A percentile compares a stretch with the other conserved stretches of the same genome.
Evolutionary conservation across 2,113 vertebrate species (phyloP).

Genomic region (Tapirus terrestris): DNA sequence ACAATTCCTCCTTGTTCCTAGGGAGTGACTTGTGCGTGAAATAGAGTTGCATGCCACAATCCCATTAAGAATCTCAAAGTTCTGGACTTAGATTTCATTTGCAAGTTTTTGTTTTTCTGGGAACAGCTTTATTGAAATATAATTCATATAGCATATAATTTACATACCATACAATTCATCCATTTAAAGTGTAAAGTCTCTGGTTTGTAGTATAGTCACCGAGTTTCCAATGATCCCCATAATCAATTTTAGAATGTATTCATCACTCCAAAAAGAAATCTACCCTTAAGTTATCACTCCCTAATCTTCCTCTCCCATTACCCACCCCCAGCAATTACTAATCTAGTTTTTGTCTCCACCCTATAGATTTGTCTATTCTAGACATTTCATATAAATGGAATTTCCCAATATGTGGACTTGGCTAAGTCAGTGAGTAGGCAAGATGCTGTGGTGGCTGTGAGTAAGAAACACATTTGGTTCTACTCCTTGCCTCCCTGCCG

Average conservation of each 20-base stretch:
- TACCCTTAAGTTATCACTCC: neutral
- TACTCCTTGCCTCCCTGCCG: neutral
- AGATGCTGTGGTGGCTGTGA: neutral
- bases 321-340: neutral
- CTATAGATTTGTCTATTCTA: neutral
- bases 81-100: neutral
- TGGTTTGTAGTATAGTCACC: neutral
- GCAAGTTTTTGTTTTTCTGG: neutral
- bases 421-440: neutral
- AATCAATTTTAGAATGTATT: neutral
- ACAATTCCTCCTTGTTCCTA: neutral
- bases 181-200: neutral
- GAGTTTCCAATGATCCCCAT: neutral
- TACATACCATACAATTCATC: neutral
- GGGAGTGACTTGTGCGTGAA: neutral
- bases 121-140: neutral
- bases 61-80: neutral
- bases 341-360: neutral
- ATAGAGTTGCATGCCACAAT: neutral
- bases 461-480: neutral
- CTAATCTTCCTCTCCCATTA: neutral
- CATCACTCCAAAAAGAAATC: neutral
- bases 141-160: constrained; percentile 3
- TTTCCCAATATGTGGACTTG: neutral
- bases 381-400: neutral